Evolutionary conservation across 2,113 vertebrate species (phyloP), one percentile per base, ranked within the genome.

Genomic region (Zosterops lateralis): DNA sequence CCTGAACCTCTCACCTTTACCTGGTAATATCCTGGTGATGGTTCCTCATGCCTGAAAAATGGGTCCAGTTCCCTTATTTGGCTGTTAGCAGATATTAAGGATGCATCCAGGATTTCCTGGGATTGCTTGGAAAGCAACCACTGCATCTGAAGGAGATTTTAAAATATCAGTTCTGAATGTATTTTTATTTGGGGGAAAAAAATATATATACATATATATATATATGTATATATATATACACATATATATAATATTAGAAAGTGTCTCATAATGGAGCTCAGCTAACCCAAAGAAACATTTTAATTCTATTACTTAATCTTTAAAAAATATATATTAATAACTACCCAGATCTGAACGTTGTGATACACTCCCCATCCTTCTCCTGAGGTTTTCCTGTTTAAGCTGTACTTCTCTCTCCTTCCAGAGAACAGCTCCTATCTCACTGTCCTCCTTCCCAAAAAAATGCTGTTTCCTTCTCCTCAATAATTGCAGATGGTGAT

Each of bases 1-100:
- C 61, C 65, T 91, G 92, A 92, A 89, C 65, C 16, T 26, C 66
- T 93, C 92, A 88, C 92, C 94, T 92, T 88, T 86, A 94, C 93
- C 90, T 91, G 81, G 8, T 31, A 80, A 68, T 62, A 84, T 34
- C 70, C 56, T 15, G 57, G 36, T 34, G 80, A 57, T 34, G 53
- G 28, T 10, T 80, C 57, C 64, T 74, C 2, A 38, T 38, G 1
- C 14, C 58, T 77, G 64, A 42, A 72, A 91, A 85, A 73, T 21
- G 42, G 45, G 26, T 58, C 90, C 62, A 36, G 56, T 3, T 1
- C 32, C 32, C 31, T 75, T 53, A 38, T 24, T 79, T 51, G 38
- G 47, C 70, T 68, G 62, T 56, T 36, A 54, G 56, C 44, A 76
- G 57, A 31, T 20, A 38, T 60, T 31, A 60, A 61, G n/a, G 19